Evolutionary conservation across 2,113 vertebrate species (phyloP).

Genomic region (Manacus vitellinus): DNA sequence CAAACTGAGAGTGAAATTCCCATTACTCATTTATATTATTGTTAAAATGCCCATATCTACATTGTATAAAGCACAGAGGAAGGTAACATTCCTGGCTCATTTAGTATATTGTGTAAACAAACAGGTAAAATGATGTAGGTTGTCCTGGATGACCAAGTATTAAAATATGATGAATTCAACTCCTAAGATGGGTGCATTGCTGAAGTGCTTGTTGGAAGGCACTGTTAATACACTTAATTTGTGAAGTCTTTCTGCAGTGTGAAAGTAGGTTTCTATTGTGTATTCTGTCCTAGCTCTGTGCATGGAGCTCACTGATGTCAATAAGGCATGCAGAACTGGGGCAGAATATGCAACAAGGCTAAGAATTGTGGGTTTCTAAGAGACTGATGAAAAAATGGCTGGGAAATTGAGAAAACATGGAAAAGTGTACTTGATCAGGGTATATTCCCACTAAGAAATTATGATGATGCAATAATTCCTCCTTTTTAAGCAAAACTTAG

Average conservation of each 20-base stretch:
- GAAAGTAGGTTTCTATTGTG: background rate
- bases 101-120: background rate
- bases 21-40: background rate
- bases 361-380: background rate
- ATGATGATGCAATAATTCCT: background rate
- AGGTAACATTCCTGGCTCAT: background rate
- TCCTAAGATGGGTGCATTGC: background rate
- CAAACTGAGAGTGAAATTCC: background rate
- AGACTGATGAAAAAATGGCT: background rate
- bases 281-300: background rate
- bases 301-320: background rate
- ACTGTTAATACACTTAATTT: background rate
- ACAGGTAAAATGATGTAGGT: background rate
- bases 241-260: background rate
- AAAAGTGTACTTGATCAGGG: background rate
- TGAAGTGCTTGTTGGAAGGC: background rate
- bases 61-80: background rate
- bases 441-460: background rate
- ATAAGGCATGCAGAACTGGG: background rate
- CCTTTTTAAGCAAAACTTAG: background rate
- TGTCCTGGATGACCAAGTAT: background rate
- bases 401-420: background rate
- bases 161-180: background rate
- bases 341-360: background rate
- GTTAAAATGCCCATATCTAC: background rate